A percentile compares a stretch with the other conserved stretches of the same genome.
phyloP scores from a whole-genome alignment of 2,113 vertebrate species.

The Alethe castanea region DNA sequence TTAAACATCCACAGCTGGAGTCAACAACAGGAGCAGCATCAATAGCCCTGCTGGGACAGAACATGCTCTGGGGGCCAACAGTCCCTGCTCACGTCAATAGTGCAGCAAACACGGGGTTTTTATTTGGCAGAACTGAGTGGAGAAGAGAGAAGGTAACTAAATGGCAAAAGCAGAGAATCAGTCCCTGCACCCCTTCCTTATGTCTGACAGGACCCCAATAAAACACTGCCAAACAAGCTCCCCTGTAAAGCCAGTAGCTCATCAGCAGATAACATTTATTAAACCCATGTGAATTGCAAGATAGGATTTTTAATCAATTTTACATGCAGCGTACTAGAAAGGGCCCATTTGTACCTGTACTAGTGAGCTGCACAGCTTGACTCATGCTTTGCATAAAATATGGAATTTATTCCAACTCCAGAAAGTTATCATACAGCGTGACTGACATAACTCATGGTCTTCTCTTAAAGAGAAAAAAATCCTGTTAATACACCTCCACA shows the following conservation, averaged over 20 bases:
- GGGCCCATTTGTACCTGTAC: not conserved
- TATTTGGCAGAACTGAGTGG: not conserved
- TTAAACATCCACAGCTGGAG: not conserved
- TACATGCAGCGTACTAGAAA: not conserved
- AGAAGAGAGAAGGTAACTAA: not conserved
- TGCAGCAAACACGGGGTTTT: not conserved
- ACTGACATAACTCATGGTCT: conserved; percentile 40
- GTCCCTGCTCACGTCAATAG: not conserved
- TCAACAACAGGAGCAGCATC: not conserved
- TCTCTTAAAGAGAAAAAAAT: conserved; percentile 35
- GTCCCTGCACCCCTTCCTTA: not conserved
- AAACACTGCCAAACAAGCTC: not conserved
- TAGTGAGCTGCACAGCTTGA: not conserved
- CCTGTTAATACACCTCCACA: conserved; percentile 11
- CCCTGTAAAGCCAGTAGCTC: not conserved
- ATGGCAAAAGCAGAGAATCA: not conserved
- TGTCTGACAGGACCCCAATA: not conserved
- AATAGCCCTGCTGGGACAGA: not conserved
- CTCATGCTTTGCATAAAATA: not conserved
- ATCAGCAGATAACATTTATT: not conserved
- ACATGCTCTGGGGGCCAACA: not conserved
- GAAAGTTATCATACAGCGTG: conserved; percentile 32
- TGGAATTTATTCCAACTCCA: not conserved
- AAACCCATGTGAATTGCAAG: not conserved
- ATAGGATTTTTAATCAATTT: not conserved